Evolutionary conservation across 2,113 vertebrate genomes (phyloP).

Genomic region (Sterrhoptilus dennistouni): DNA sequence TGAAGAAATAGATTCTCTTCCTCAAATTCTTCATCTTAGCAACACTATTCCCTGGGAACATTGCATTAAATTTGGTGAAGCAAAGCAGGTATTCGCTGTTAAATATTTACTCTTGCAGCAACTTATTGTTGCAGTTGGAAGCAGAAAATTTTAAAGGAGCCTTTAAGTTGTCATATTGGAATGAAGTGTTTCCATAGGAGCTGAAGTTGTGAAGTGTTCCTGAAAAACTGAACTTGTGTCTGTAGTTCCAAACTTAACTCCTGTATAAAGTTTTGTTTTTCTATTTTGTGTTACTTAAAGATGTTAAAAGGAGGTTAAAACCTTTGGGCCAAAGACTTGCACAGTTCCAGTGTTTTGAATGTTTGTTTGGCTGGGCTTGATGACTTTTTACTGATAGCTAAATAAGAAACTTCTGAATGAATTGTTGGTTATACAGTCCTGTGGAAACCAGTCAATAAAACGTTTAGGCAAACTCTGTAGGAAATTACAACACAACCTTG

Average conservation of each 20-base stretch:
- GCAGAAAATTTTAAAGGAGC: neutral
- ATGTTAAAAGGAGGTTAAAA: neutral
- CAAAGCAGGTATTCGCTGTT: neutral
- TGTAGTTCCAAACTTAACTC: neutral
- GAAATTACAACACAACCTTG: neutral
- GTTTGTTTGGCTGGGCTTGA: neutral
- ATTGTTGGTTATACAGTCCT: neutral
- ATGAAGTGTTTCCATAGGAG: neutral
- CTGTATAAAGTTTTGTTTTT: neutral
- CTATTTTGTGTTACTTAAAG: neutral
- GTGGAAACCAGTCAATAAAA: neutral
- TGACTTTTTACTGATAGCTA: neutral
- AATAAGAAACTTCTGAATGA: neutral
- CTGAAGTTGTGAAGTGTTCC: neutral
- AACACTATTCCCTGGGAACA: neutral
- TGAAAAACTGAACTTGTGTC: neutral
- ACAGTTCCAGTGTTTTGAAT: neutral
- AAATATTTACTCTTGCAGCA: neutral
- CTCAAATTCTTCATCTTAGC: neutral
- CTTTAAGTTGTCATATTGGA: neutral
- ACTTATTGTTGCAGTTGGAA: neutral
- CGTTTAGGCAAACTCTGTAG: neutral
- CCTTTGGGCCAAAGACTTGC: neutral
- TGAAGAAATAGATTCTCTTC: neutral
- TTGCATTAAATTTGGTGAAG: neutral